A percentile compares a stretch with the other conserved stretches of the same genome.
phyloP scores from a whole-genome alignment of 30 jellyfish, hydroid and myxozoan genomes.

The Chrysaora quinquecirrha region DNA sequence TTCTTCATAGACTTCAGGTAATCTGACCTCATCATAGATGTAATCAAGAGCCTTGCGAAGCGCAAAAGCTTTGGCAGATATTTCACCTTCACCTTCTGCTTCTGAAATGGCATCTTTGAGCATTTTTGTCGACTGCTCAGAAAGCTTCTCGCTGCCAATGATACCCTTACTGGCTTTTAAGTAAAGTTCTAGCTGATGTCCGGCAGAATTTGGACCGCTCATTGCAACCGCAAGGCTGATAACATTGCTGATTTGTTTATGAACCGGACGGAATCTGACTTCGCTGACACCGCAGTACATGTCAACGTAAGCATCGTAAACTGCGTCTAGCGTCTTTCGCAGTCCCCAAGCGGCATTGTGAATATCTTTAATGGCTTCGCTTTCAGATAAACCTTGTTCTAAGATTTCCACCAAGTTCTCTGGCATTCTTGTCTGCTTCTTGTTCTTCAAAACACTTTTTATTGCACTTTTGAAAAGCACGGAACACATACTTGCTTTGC shows the following conservation, averaged over 20 bases:
- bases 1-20: slow-evolving; percentile 68
- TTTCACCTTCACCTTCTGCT: slow-evolving; percentile 26
- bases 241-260: slow-evolving; percentile 53
- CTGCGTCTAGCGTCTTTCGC: slow-evolving; percentile 60
- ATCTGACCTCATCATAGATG: slow-evolving; percentile 72
- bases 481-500: slow-evolving; percentile 18
- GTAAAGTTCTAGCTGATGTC: slow-evolving; percentile 23
- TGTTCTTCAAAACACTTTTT: slow-evolving; percentile 38
- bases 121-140: slow-evolving; percentile 19
- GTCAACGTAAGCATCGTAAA: slow-evolving; percentile 73
- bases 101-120: slow-evolving; percentile 16
- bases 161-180: slow-evolving; percentile 24
- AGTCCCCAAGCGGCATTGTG: slow-evolving; percentile 65
- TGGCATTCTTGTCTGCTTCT: slow-evolving; percentile 42
- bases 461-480: slow-evolving; percentile 52
- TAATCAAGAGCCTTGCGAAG: slow-evolving; percentile 59
- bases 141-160: slow-evolving; percentile 1
- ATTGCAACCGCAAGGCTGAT: slow-evolving; percentile 45
- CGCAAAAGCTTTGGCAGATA: slow-evolving; percentile 4
- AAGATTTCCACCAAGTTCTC: slow-evolving; percentile 30
- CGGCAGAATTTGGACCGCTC: slow-evolving; percentile 12
- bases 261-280: slow-evolving; percentile 61
- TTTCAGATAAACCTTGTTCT: slow-evolving; percentile 30
- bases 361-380: slow-evolving; percentile 15
- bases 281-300: slow-evolving; percentile 64